Evolutionary conservation across 2,888 invertebrate species (phyloP).

Genomic region (Pachydiplax longipennis): DNA sequence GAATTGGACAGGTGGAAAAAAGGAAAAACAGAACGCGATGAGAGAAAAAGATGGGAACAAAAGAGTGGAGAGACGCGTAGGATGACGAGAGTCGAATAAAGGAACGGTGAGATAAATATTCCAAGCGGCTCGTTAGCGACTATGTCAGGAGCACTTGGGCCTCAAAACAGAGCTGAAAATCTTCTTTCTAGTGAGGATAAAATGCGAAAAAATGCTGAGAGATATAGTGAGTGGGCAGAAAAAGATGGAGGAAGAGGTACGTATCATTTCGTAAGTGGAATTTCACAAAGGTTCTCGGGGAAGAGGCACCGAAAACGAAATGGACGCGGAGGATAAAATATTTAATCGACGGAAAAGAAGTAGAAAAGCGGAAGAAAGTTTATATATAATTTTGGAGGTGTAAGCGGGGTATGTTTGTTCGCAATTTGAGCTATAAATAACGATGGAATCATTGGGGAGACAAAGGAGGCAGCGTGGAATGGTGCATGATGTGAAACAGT

Average conservation of each 20-base stretch:
- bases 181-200: background rate
- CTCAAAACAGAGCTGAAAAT: background rate
- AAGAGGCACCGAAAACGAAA: background rate
- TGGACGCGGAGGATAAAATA: background rate
- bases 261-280: background rate
- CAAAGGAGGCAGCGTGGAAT: no score
- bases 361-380: background rate
- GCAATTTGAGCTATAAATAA: no score
- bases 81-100: background rate
- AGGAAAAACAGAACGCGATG: background rate
- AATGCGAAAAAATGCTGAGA: background rate
- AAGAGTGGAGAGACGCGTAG: background rate
- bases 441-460: no score
- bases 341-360: background rate
- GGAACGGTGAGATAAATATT: background rate
- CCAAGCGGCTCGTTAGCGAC: background rate
- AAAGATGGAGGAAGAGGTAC: background rate
- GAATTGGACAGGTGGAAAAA: background rate
- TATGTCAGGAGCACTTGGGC: background rate
- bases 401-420: no score
- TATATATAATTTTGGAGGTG: no score
- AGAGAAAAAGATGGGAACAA: background rate
- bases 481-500: no score
- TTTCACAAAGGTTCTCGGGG: background rate
- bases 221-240: background rate